phyloP scores from a whole-genome alignment of 2,797 vertebrate genomes.

The Catamblyrhynchus diadema region DNA sequence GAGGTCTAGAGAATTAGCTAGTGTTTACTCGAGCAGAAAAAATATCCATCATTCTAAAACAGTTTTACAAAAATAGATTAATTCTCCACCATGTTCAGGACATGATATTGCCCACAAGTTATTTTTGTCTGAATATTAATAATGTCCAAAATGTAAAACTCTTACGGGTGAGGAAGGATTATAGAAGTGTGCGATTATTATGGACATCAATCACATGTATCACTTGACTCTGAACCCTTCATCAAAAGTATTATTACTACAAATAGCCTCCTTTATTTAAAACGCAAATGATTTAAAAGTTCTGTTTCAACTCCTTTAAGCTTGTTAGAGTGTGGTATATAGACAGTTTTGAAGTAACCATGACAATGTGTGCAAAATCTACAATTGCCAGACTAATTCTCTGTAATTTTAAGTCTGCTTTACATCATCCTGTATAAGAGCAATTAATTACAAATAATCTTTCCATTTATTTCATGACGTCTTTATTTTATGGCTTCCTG shows the following conservation, averaged over 20 bases:
- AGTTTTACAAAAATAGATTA: conserved; percentile 24
- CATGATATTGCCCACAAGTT: conserved; percentile 5
- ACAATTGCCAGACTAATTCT: background rate
- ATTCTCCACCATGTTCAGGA: conserved; percentile 4
- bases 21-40: background rate
- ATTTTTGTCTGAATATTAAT: conserved; percentile 40
- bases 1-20: background rate
- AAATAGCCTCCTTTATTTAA: conserved; percentile 31
- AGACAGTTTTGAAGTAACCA: conserved; percentile 20
- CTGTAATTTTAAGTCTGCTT: background rate
- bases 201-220: conserved; percentile 9
- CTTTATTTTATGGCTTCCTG: background rate
- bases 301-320: conserved; percentile 23
- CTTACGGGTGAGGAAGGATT: background rate
- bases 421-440: background rate
- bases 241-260: conserved; percentile 14
- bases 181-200: conserved; percentile 29
- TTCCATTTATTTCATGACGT: background rate
- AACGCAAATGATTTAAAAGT: background rate
- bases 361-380: conserved; percentile 3
- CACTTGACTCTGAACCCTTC: background rate
- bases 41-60: conserved; percentile 31
- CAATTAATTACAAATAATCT: conserved; percentile 28
- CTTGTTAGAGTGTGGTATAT: background rate
- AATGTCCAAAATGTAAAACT: background rate